These are phyloP conservation scores for Scortum barcoo DNA, from an alignment of 2,113 vertebrate species.

Conservation along the genomic window DNA sequence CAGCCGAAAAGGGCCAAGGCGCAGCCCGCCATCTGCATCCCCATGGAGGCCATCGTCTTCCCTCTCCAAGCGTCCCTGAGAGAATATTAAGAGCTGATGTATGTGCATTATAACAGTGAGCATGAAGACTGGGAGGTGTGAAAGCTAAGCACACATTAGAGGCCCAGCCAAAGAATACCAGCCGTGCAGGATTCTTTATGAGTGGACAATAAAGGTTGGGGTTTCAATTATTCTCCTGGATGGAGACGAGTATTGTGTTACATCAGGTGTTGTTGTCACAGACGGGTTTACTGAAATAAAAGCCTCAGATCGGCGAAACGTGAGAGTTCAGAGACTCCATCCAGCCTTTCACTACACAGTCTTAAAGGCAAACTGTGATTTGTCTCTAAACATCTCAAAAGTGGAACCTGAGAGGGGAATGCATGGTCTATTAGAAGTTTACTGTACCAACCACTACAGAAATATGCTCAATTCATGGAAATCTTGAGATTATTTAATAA, in stretches of 20 bases:
- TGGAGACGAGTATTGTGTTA: constrained; percentile 35
- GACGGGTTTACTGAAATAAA: background rate
- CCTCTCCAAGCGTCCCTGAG: constrained; percentile 12
- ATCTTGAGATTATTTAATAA: too few relatives aligned
- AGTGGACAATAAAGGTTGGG: constrained; percentile 44
- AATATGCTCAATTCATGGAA: too few relatives aligned
- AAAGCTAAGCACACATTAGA: constrained; percentile 13
- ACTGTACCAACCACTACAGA: background rate
- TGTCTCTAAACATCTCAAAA: background rate
- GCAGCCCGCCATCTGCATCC: constrained; percentile 78
- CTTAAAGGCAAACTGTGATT: background rate
- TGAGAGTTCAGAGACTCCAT: background rate
- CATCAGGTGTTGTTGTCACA: constrained; percentile 33
- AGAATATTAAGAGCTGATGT: background rate
- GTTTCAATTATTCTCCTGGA: constrained; percentile 15
- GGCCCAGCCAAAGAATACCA: constrained; percentile 50
- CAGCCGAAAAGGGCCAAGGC: constrained; percentile 74
- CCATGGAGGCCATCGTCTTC: constrained; percentile 72
- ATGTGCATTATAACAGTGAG: too few relatives aligned
- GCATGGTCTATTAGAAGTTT: background rate
- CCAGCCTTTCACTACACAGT: background rate
- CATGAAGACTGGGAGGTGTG: constrained; percentile 57
- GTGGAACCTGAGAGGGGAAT: background rate
- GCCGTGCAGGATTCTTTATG: constrained; percentile 71
- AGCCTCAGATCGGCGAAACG: background rate